Conservation (phyloP, 1,140 invertebrate species). For the Drosophila biarmipes region DNA sequence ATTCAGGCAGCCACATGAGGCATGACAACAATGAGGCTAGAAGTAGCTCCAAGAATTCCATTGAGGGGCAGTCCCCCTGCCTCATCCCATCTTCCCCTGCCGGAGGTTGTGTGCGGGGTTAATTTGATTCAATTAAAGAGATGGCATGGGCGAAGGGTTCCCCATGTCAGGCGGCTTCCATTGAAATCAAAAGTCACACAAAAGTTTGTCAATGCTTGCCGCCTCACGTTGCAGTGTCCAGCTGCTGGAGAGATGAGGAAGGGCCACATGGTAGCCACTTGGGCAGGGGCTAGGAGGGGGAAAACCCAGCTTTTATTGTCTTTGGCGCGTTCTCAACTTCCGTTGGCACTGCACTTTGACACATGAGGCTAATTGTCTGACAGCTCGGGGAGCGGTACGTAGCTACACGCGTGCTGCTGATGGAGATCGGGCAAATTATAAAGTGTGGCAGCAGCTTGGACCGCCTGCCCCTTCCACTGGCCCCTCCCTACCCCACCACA, state of each 20-base stretch:
- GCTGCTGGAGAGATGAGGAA: neutral
- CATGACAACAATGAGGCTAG: conserved; percentile 50
- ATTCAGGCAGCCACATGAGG: conserved; percentile 59
- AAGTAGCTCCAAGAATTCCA: conserved; percentile 34
- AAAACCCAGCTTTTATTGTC: conserved; percentile 51
- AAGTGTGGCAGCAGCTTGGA: conserved; percentile 60
- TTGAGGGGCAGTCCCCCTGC: conserved; percentile 4
- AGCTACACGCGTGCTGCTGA: conserved; percentile 48
- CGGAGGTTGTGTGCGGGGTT: conserved; percentile 55
- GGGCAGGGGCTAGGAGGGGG: conserved; percentile 2
- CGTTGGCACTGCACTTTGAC: conserved; percentile 72
- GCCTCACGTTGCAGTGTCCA: conserved; percentile 69
- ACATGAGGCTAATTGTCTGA: conserved; percentile 75
- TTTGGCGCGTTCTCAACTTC: conserved; percentile 67
- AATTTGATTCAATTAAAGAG: conserved; percentile 79
- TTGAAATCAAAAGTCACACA: conserved; percentile 63
- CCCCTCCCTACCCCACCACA: neutral
- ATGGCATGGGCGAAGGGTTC: conserved; percentile 9
- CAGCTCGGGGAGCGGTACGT: conserved; percentile 18
- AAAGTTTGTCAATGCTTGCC: conserved; percentile 74
- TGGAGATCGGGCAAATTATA: conserved; percentile 67
- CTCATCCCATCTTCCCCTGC: neutral
- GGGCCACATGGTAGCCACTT: neutral
- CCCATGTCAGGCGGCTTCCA: conserved; percentile 18
- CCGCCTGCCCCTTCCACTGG: neutral